Evolutionary conservation across 2,888 invertebrate species (phyloP).

Genomic region (Nephrotoma guestfalica): DNA sequence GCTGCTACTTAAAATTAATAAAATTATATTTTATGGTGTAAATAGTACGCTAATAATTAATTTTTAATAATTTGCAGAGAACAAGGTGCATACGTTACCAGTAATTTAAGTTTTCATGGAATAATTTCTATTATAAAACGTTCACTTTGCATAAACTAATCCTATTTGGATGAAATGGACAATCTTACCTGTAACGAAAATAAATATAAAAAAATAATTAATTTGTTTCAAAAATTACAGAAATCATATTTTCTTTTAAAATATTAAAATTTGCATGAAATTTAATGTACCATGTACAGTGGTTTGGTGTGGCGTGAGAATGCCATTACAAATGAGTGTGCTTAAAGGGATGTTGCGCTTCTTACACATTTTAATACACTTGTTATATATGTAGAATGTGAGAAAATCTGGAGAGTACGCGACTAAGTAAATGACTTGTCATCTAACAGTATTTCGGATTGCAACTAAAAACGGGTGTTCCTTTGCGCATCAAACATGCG

Average conservation of each 20-base stretch:
- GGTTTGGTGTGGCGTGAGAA: neutral
- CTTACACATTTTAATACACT: neutral
- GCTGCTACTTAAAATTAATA: neutral
- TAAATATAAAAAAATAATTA: neutral
- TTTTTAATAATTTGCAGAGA: neutral
- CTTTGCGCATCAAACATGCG: no score
- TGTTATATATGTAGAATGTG: neutral
- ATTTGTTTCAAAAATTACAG: neutral
- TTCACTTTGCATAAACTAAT: neutral
- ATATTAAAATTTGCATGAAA: neutral
- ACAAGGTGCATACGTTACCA: neutral
- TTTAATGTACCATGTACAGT: neutral
- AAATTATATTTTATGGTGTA: neutral
- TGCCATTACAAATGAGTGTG: neutral
- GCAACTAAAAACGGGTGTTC: no score
- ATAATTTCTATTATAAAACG: neutral
- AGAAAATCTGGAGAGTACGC: neutral
- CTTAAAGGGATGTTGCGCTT: neutral
- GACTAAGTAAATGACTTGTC: no score
- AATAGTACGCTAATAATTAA: neutral
- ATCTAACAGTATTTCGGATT: no score
- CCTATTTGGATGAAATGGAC: neutral
- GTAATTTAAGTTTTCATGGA: neutral
- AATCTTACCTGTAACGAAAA: neutral
- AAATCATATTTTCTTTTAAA: neutral